These are phyloP conservation scores for Seira musarum DNA, from an alignment of 2,888 invertebrate species.

Conservation along the genomic window DNA sequence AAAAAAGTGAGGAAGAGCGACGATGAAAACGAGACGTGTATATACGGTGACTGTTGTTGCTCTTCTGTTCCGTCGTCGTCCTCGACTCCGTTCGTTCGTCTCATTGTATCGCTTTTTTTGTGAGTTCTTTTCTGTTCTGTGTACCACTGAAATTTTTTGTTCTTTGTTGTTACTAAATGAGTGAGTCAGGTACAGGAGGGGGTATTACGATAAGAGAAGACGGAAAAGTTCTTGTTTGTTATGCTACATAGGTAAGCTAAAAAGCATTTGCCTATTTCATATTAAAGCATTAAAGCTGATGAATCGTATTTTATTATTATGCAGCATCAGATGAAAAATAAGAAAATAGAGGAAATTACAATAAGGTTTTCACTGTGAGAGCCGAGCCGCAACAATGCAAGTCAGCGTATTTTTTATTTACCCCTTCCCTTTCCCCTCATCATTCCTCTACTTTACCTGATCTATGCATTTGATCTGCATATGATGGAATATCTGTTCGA, in stretches of 20 bases:
- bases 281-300: too few relatives aligned
- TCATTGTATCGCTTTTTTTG: conserved; percentile 41
- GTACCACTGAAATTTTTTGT: background rate
- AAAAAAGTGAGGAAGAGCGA: conserved; percentile 30
- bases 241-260: too few relatives aligned
- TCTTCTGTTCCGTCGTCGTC: conserved; percentile 37
- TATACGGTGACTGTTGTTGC: conserved; percentile 45
- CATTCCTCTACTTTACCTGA: conserved; percentile 8
- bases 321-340: too few relatives aligned
- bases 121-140: background rate
- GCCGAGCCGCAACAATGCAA: too few relatives aligned
- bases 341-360: too few relatives aligned
- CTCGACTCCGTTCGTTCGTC: conserved; percentile 48
- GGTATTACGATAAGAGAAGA: conserved; percentile 24
- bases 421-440: background rate
- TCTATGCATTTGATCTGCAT: too few relatives aligned
- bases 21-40: conserved; percentile 28
- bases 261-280: too few relatives aligned
- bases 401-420: conserved; percentile 9
- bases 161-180: background rate
- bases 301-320: too few relatives aligned
- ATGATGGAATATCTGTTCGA: too few relatives aligned
- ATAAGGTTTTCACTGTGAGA: too few relatives aligned
- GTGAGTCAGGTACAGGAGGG: background rate
- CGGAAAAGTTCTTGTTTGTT: conserved; percentile 41